These are phyloP conservation scores for Oreohelix idahoensis DNA, from an alignment of 1,140 invertebrate genomes.

Conservation along the genomic window DNA sequence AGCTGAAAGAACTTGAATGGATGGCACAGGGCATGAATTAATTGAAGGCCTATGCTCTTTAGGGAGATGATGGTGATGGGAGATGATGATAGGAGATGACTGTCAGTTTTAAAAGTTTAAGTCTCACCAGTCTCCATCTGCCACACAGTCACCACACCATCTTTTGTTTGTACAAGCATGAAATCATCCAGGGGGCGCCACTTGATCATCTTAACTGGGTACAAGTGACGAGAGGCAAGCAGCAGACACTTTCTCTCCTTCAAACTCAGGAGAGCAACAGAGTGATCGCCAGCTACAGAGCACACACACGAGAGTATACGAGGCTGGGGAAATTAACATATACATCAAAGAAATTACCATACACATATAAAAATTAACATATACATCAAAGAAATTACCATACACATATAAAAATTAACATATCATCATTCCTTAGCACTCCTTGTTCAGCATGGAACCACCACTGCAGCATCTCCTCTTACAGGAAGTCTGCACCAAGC, in stretches of 20 bases:
- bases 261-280: slow-evolving; percentile 92
- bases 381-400: no score
- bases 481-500: no score
- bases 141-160: slow-evolving; percentile 99
- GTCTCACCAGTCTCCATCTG: slow-evolving; percentile 96
- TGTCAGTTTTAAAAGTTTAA: no score
- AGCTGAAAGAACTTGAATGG: no score
- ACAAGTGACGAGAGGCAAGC: slow-evolving; percentile 94
- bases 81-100: no score
- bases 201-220: slow-evolving; percentile 95
- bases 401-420: background rate
- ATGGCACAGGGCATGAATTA: no score
- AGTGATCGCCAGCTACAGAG: slow-evolving; percentile 97
- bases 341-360: no score
- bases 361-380: background rate
- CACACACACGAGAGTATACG: slow-evolving; percentile 95
- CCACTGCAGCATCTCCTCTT: no score
- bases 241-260: slow-evolving; percentile 96
- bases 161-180: slow-evolving; percentile 97
- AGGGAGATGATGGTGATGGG: no score
- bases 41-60: no score
- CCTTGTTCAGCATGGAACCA: no score
- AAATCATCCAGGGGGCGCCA: slow-evolving; percentile 98
- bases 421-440: no score
- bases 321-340: slow-evolving; percentile 77